Evolutionary conservation across 2,888 invertebrate species (phyloP), one percentile per base, ranked within the genome.

Genomic region (Drosophila lacicola): DNA sequence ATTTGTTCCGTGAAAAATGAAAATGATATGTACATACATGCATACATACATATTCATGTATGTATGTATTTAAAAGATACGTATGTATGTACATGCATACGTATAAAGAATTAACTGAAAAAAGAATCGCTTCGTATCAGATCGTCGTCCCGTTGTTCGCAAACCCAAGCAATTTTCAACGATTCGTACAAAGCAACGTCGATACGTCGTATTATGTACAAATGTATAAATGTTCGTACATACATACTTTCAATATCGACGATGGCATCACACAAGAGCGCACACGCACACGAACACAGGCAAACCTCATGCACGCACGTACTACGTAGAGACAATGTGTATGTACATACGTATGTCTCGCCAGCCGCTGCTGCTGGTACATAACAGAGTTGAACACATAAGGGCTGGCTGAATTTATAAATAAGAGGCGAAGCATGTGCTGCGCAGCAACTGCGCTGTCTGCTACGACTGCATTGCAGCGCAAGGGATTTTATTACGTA

Each of bases 401-500:
- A 83, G 89, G 87, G 87, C 89, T 89, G 84, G 88, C 85, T 87
- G 77, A 89, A 85, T 89, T 82, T 82, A 84, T 82, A 85, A 82
- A 89, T 84, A 89, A 84, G 80, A 81, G 79, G 70, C 78, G 70
- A 74, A 89, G 82, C 88, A 84, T 84, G 83, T 80, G 87, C 88
- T 78, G 83, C 85, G 85, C 88, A 75, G 79, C 67, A 61, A 70
- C 80, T 58, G 72, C 65, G 67, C 79, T 74, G 85, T 54, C 62
- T 39, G 29, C 44, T 34, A 58, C 62, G 67, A 75, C 79, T 80
- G 88, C 82, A 75, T 78, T 80, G 86, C 80, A 78, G 78, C 80
- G 83, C 80, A 88, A 84, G 83, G 83, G 83, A 84, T 88, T 84
- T 84, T 86, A 88, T 84, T 84, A 84, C 83, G 89, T 88, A 71